A percentile compares a stretch with the other conserved stretches of the same genome.
These are phyloP conservation scores for Hipposideros armiger DNA, from an alignment of 2,113 vertebrate species.

Conservation along the genomic window DNA sequence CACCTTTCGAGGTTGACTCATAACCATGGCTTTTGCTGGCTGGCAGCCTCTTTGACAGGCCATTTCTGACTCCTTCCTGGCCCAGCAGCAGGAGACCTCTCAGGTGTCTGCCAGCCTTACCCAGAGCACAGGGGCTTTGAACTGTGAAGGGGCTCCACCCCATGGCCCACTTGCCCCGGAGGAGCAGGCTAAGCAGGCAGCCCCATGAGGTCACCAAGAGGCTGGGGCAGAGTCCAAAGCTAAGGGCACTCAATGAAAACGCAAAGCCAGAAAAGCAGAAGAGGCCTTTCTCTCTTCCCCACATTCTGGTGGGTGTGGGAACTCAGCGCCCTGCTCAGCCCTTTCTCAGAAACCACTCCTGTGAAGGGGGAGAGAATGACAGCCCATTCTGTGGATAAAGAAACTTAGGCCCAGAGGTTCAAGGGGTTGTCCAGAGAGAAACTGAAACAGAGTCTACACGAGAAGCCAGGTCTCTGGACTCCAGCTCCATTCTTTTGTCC, in stretches of 20 bases:
- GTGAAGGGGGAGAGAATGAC: neutral
- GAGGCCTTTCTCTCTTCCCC: neutral
- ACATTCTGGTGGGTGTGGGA: neutral
- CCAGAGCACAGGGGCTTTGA: neutral
- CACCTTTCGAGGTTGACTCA: neutral
- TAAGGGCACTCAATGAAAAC: neutral
- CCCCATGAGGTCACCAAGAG: neutral
- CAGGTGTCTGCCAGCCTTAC: neutral
- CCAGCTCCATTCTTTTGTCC: neutral
- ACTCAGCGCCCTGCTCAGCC: neutral
- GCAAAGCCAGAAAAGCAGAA: conserved; percentile 59
- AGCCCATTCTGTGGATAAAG: neutral
- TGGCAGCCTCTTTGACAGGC: neutral
- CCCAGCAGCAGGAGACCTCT: no score
- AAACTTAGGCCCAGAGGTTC: neutral
- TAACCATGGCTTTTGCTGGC: neutral
- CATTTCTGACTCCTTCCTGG: neutral
- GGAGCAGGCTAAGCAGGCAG: conserved; percentile 1
- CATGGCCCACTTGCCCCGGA: neutral
- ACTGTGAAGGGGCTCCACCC: neutral
- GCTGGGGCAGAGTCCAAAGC: neutral
- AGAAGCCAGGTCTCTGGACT: neutral
- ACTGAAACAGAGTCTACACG: neutral
- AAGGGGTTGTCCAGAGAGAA: neutral
- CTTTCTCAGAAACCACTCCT: neutral